phyloP scores from a whole-genome alignment of 2,113 vertebrate genomes.

The Calyptommatus sinebrachiatus region DNA sequence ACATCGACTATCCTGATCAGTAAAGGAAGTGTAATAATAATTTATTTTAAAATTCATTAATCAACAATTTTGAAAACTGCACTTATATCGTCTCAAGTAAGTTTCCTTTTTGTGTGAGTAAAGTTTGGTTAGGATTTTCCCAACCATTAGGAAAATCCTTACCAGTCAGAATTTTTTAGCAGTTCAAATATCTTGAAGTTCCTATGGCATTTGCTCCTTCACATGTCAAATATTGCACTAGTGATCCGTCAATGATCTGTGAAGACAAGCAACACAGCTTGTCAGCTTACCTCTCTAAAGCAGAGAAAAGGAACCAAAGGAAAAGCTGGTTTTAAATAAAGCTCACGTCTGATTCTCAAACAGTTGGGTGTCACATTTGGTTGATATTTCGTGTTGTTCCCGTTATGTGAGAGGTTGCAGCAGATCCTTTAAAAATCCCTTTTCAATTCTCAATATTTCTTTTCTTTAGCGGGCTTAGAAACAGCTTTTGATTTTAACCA shows the following conservation, averaged over 20 bases:
- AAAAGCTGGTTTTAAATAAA: not conserved
- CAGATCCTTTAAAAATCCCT: not conserved
- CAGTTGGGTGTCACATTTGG: not conserved
- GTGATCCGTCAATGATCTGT: not conserved
- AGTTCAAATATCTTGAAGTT: not conserved
- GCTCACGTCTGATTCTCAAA: not conserved
- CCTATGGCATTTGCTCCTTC: not conserved
- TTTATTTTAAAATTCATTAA: not conserved
- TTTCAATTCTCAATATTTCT: not conserved
- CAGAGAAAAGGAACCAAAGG: rapidly evolving
- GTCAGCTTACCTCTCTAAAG: not conserved
- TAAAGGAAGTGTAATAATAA: not conserved
- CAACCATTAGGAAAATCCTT: not conserved
- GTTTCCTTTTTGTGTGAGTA: not conserved
- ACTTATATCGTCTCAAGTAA: not conserved
- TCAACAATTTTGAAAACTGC: not conserved
- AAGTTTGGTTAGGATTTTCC: not conserved
- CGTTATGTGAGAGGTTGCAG: not conserved
- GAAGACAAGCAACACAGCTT: not conserved
- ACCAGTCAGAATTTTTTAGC: not conserved
- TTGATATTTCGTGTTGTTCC: constrained; percentile 22
- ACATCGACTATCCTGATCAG: not conserved
- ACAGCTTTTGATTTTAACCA: not conserved
- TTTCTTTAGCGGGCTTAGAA: not conserved
- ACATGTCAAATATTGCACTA: not conserved